Evolutionary conservation across 1,140 invertebrate species (phyloP).

Genomic region (Melanaphis sacchari): DNA sequence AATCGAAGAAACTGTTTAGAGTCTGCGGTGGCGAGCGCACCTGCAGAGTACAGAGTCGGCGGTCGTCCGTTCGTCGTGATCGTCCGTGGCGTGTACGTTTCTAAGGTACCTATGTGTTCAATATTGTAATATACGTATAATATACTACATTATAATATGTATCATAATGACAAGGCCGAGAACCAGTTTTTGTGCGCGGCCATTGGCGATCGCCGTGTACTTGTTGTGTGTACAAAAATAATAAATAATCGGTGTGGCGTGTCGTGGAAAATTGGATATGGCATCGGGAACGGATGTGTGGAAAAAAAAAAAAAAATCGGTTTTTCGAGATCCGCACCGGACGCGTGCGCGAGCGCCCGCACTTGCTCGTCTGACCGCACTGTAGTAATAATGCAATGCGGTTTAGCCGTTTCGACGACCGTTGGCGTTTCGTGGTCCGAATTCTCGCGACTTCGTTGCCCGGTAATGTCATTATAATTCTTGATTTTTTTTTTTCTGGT

Average conservation of each 20-base stretch:
- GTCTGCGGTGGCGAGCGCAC: neutral
- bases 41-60: neutral
- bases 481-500: neutral
- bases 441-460: neutral
- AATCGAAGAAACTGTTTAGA: neutral
- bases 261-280: slow-evolving; percentile 36
- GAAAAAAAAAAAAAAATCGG: neutral
- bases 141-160: neutral
- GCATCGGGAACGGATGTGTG: neutral
- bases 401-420: neutral
- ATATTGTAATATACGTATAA: neutral
- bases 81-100: neutral
- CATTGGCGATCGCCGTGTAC: neutral
- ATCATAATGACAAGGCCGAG: slow-evolving; percentile 48
- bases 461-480: neutral
- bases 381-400: neutral
- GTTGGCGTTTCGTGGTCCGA: neutral
- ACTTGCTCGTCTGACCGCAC: neutral
- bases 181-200: slow-evolving; percentile 27
- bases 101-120: neutral
- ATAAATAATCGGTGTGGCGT: slow-evolving; percentile 19
- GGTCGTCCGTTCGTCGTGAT: neutral
- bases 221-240: neutral
- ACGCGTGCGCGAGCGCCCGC: too few relatives aligned
- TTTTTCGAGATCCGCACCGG: neutral